phyloP scores from a whole-genome alignment of 2,797 vertebrate genomes.

The Lacerta bilineata region DNA sequence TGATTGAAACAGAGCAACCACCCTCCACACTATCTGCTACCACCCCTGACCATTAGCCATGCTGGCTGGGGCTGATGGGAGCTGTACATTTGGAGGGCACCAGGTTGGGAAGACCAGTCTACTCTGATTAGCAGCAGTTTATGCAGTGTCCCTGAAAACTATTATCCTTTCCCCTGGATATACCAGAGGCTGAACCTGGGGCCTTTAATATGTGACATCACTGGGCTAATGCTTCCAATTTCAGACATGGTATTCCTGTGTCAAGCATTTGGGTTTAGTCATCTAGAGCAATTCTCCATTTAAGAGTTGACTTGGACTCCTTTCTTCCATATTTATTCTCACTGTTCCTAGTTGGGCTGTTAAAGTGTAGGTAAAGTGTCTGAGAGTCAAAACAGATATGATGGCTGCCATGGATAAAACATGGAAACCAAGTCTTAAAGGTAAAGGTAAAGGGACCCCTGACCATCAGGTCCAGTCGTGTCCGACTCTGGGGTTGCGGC shows the following conservation, averaged over 20 bases:
- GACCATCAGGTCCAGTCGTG: no score
- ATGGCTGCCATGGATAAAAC: background rate
- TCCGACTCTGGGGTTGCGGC: no score
- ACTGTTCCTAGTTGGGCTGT: constrained; percentile 8
- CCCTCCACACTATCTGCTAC: background rate
- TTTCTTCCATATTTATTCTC: constrained; percentile 8
- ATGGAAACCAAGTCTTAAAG: background rate
- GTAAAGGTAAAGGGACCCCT: no score
- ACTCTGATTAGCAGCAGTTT: background rate
- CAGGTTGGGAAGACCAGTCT: background rate
- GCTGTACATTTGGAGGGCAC: background rate
- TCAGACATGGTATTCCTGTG: background rate
- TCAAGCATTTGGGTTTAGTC: background rate
- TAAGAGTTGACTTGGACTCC: background rate
- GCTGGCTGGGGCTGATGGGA: background rate
- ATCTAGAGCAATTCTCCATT: background rate
- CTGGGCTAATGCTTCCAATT: background rate
- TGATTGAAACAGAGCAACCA: constrained; percentile 1
- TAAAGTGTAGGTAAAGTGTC: background rate
- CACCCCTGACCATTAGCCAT: background rate
- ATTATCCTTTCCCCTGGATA: background rate
- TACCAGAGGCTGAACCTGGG: background rate
- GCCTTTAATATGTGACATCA: background rate
- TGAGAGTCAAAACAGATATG: background rate
- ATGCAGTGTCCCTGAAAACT: background rate